Base-by-base conservation (phyloP, 2,888 invertebrate species). In the Cerceris rybyensis region DNA sequence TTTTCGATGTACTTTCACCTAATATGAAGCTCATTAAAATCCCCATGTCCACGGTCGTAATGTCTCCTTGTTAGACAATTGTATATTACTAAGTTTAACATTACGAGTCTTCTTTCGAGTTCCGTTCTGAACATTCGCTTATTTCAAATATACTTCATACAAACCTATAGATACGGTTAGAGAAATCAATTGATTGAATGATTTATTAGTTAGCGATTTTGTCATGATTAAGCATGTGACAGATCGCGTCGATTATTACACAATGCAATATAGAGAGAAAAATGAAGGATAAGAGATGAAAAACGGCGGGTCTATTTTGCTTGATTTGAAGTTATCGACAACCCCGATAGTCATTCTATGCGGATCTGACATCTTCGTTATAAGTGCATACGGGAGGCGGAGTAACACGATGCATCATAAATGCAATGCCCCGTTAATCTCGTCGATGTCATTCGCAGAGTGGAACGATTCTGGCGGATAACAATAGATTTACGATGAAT, bases 381-480 rank as follows among this genome's bases (percentile, higher is more conserved):
- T 39, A 61, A 39, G 52, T 16, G 71, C 43, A 58, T 61, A 39
- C 64, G 41, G 7, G 60, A 57, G 4, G 41, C 13, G 9, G 60
- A 59, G 59, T 65, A 63, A 52, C 54, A n/a, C 46, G 42, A 2
- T 13, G 63, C 64, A 68, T 68, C 73, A 69, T 65, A 65, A 69
- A 64, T 64, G 68, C 57, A 49, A 49, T 43, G 60, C 55, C 17
- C 60, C 54, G 76, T 75, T 66, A 70, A 66, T 75, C 61, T 43
- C 28, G 75, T 66, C 75, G 75, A 70, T 75, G 77, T 75, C 75
- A 63, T 70, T 75, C 66, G 61, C 70, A 75, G 75, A 16, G 65
- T 70, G 60, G 49, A 75, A 67, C 77, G 63, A 28, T 75, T 75
- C 66, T 70, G 75, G 42, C 6, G 14, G 58, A n/a, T 11, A 59